Evolutionary conservation across 2,113 vertebrate species (phyloP), one percentile per base, ranked within the genome.

Genomic region (Hiodon alosoides): DNA sequence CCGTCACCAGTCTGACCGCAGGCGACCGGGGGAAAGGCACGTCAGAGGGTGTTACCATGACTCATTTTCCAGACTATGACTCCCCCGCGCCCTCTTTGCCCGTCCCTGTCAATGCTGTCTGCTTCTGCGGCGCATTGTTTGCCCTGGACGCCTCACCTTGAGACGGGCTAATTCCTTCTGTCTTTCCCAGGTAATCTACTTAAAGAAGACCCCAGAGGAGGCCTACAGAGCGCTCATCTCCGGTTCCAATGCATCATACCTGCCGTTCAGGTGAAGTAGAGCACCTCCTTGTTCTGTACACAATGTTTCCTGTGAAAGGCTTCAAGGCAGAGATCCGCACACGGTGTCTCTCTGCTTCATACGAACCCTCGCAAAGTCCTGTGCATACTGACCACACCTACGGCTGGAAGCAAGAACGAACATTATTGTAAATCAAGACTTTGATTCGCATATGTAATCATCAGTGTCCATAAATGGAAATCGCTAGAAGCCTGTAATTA

Each of bases 121-220:
- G 31, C 31, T 31, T 31, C 31, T 67, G 64, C 46, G 11, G 64
- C 64, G 17, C 9, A 51, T 16, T 69, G 50, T 69, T 51, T 50
- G 11, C 4, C 10, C 5, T 53, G 50, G 50, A 69, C 50, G 10
- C 48, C n/a, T 7, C 67, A 53, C 5, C 50, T 11, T 5, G 47
- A n/a, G 14, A 5, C 10, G 48, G 11, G n/a, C 52, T 65, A 73
- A 64, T 65, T 59, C 48, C 61, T 64, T 7, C 51, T 69, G 13
- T 70, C 57, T 77, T 1, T 60, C 81, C 72, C 88, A 98, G 97
- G 94, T 99, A 65, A 94, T 98, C 82, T 98, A 96, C 83, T 87
- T 98, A 86, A 98, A 96, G 92, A 98, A 96, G 84, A 94, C 94
- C 4, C 96, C 97, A 72, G 96, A 99, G 85, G 97, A 98, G 81